A percentile compares a stretch with the other conserved stretches of the same genome.
Conservation (phyloP, 1,140 invertebrate genomes). For the Anthonomus grandis region DNA sequence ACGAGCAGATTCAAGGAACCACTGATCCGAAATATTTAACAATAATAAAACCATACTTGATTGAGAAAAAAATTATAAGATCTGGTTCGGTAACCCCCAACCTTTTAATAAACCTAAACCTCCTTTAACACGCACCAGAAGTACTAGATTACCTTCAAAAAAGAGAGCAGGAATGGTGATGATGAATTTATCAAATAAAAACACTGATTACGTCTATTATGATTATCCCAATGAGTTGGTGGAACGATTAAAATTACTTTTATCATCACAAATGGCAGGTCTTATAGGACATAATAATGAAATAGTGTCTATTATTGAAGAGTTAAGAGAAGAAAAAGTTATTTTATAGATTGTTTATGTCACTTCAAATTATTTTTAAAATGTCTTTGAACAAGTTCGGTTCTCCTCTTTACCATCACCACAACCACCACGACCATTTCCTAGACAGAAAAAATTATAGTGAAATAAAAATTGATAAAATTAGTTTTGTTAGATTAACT, state of each 20-base stretch:
- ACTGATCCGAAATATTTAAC: conserved; percentile 21
- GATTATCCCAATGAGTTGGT: conserved; percentile 48
- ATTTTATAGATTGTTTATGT: conserved; percentile 2
- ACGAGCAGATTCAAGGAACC: conserved; percentile 25
- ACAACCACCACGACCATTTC: no score
- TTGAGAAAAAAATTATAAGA: conserved; percentile 4
- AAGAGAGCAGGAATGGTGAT: not conserved
- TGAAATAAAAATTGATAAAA: no score
- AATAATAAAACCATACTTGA: conserved; percentile 26
- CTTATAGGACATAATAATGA: conserved; percentile 45
- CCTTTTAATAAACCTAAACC: conserved; percentile 14
- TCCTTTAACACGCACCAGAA: not conserved
- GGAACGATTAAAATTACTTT: conserved; percentile 40
- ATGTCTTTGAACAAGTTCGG: conserved; percentile 38
- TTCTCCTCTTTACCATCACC: not conserved
- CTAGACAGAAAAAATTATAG: not conserved
- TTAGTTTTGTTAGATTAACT: no score
- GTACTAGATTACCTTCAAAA: not conserved
- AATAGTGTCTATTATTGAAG: conserved; percentile 48
- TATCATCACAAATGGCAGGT: conserved; percentile 42
- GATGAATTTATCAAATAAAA: conserved; percentile 1
- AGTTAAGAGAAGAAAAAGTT: conserved; percentile 26
- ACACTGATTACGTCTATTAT: conserved; percentile 44
- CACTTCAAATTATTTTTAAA: conserved; percentile 8
- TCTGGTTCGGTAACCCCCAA: no score